Base-by-base conservation (phyloP, 2,797 vertebrate genomes). In the Mus minutoides region DNA sequence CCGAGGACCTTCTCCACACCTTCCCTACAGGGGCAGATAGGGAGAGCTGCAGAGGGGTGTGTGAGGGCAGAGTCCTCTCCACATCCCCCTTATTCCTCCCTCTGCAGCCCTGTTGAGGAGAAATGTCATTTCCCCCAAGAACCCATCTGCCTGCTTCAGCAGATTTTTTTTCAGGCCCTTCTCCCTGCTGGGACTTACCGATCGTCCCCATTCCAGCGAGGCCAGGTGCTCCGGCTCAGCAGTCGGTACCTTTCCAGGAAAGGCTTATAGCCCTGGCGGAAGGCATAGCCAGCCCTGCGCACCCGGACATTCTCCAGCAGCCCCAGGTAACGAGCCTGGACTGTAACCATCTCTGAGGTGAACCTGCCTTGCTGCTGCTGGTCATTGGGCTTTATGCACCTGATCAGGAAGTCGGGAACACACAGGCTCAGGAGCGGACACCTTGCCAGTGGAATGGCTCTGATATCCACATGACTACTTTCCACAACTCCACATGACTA, bases 371-470 rank as follows among this genome's bases (percentile, higher is more conserved):
- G 91, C 0, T 97, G 82, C 71, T 99, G 98, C 77, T 93, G 97
- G 52, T 98, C 98, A 0, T 99, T 99, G 97, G 99, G 99, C 73
- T 99, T 99, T 97, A 99, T 98, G 95, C 99, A 99, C 98, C 99
- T 99, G 64, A 77, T 17, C 34, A 5, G 22, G 6, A 0, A 52
- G 75, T 0, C 7, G 11, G 17, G 29, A 56, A 96, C 82, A 54
- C 26, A 34, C 19, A 1, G 83, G 52, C 71, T 60, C 91, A 94
- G 79, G 17, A 62, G 75, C 24, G 24, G n/a, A 58, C 14, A 31
- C 73, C 31, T 0, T 16, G 85, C 84, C 34, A 0, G 71, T 9
- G 56, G 73, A 3, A 7, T 52, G n/a, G 17, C 7, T 69, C 84
- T 26, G 37, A 43, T 56, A 34, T 52, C 78, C 13, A 34, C 2